Evolutionary conservation across 2,888 invertebrate species (phyloP).

Genomic region (Drosophila atroscutellata): DNA sequence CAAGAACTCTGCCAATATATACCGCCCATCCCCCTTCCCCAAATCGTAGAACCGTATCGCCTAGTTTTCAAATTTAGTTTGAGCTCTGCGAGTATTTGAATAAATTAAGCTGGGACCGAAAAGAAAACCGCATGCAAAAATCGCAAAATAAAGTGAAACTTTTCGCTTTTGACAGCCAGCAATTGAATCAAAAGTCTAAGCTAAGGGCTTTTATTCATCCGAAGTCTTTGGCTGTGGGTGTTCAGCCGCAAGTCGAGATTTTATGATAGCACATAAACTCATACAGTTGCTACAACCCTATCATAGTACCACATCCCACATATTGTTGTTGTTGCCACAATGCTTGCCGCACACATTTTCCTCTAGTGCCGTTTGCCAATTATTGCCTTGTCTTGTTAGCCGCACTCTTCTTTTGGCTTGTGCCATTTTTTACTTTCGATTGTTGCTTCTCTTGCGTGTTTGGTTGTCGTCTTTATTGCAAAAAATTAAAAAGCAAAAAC

Average conservation of each 20-base stretch:
- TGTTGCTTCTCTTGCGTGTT: slow-evolving; percentile 12
- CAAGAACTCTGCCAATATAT: slow-evolving; percentile 64
- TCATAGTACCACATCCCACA: not conserved
- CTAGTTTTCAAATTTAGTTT: slow-evolving; percentile 27
- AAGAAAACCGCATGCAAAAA: slow-evolving; percentile 28
- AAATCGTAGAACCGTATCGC: slow-evolving; percentile 50
- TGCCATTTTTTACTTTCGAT: slow-evolving; percentile 45
- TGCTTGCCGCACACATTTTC: slow-evolving; percentile 58
- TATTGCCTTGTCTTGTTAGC: slow-evolving; percentile 48
- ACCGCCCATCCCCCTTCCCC: not conserved
- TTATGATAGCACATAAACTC: slow-evolving; percentile 56
- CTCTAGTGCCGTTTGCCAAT: slow-evolving; percentile 52
- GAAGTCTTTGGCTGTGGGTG: slow-evolving; percentile 15
- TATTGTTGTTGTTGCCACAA: slow-evolving; percentile 10
- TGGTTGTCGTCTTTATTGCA: slow-evolving; percentile 34
- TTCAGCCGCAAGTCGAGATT: slow-evolving; percentile 12
- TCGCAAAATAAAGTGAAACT: slow-evolving; percentile 60
- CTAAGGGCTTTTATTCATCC: slow-evolving; percentile 15
- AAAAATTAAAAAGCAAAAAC: not conserved
- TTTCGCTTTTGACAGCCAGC: slow-evolving; percentile 38
- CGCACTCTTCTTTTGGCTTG: slow-evolving; percentile 14
- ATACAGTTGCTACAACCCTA: not conserved
- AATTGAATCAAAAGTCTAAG: slow-evolving; percentile 63
- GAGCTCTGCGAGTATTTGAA: slow-evolving; percentile 20
- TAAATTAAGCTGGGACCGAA: slow-evolving; percentile 18